phyloP scores from a whole-genome alignment of 2,888 invertebrate genomes.

The Phytoseiulus persimilis region DNA sequence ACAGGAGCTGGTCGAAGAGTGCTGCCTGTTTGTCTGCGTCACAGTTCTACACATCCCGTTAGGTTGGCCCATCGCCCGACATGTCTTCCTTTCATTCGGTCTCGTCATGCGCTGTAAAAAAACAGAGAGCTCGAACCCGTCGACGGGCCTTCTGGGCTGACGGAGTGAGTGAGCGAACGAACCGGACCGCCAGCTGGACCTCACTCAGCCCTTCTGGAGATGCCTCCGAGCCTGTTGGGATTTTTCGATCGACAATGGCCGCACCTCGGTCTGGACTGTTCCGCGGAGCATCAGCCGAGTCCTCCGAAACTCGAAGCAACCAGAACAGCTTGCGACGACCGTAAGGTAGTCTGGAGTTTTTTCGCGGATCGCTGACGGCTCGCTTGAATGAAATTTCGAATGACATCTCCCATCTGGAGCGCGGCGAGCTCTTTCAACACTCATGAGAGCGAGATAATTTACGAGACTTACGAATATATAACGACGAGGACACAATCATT shows the following conservation, averaged over 20 bases:
- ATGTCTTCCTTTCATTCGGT: not conserved
- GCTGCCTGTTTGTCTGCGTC: not conserved
- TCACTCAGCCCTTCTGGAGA: not conserved
- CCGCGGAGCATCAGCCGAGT: not conserved
- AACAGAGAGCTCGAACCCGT: not conserved
- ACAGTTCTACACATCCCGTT: not conserved
- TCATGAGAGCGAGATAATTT: not conserved
- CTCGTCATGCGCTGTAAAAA: not conserved
- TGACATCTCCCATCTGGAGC: not conserved
- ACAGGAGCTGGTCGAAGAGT: not conserved
- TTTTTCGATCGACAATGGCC: not conserved
- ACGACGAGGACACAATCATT: not conserved
- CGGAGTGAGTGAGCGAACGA: too few species aligned
- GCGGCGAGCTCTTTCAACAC: not conserved
- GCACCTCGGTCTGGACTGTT: not conserved
- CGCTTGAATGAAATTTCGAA: not conserved
- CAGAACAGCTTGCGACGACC: not conserved
- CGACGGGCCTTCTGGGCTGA: not conserved
- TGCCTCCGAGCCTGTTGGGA: not conserved
- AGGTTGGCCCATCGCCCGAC: not conserved
- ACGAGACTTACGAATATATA: not conserved
- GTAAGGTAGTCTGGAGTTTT: not conserved
- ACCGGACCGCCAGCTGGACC: too few species aligned
- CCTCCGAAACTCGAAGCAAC: not conserved
- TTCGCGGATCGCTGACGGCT: not conserved